Conservation (phyloP, 2,888 invertebrate genomes). For the Auanema sp. region DNA sequence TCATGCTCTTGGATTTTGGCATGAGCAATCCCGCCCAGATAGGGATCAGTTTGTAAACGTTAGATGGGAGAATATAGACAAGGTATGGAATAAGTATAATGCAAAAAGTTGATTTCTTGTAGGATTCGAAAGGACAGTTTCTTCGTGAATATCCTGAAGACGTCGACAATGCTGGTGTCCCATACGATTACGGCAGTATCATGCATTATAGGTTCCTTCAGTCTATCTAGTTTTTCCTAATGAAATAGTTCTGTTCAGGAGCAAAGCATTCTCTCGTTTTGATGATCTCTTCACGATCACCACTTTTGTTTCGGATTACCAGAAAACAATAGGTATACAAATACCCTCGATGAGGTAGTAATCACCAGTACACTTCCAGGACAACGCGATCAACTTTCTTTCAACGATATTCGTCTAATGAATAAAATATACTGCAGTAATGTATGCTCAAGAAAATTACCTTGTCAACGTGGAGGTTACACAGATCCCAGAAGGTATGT, state of each 20-base stretch:
- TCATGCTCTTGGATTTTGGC: constrained; percentile 64
- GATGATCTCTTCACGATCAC: constrained; percentile 64
- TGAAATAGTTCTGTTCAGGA: constrained; percentile 25
- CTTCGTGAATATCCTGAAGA: constrained; percentile 63
- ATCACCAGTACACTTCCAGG: constrained; percentile 26
- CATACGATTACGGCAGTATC: constrained; percentile 64
- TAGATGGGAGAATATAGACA: constrained; percentile 63
- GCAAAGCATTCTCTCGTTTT: constrained; percentile 62
- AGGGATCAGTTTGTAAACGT: constrained; percentile 61
- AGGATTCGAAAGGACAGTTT: constrained; percentile 63
- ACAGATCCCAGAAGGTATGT: constrained; percentile 61
- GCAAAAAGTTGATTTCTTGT: neutral
- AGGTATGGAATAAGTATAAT: constrained; percentile 22
- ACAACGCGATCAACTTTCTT: constrained; percentile 63
- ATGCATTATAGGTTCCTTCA: constrained; percentile 62
- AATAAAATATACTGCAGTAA: constrained; percentile 61
- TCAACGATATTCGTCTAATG: constrained; percentile 64
- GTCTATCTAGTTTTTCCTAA: neutral
- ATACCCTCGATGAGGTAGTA: constrained; percentile 2
- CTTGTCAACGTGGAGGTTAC: constrained; percentile 64
- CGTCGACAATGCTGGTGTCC: constrained; percentile 62
- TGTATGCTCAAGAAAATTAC: constrained; percentile 51
- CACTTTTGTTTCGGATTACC: constrained; percentile 64
- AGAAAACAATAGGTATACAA: constrained; percentile 59
- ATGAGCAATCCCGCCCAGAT: constrained; percentile 63